A percentile compares a stretch with the other conserved stretches of the same genome.
These are phyloP conservation scores for Umimayanthus chanpuru DNA, from an alignment of 92 coral and sea anemone genomes.

Conservation along the genomic window DNA sequence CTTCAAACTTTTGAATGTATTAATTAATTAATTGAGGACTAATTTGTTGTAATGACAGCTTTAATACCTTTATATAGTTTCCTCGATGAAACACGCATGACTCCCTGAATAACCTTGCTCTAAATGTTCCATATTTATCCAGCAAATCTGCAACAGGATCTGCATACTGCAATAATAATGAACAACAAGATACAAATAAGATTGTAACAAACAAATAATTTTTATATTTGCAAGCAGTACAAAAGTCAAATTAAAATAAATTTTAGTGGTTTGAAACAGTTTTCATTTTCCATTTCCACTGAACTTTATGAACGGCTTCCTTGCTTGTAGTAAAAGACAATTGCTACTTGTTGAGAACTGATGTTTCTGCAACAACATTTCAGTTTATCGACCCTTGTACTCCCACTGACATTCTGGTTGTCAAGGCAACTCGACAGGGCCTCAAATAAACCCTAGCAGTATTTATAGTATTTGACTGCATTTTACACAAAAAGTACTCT, in stretches of 20 bases:
- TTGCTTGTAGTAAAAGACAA: too few species aligned
- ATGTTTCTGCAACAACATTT: too few species aligned
- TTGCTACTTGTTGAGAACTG: too few species aligned
- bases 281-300: not conserved
- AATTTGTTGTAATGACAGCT: not conserved
- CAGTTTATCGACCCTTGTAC: too few species aligned
- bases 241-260: not conserved
- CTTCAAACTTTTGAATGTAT: too few species aligned
- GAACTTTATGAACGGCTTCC: not conserved
- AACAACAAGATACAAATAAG: not conserved
- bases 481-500: too few species aligned
- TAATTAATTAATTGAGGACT: not conserved
- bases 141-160: slow-evolving; percentile 97
- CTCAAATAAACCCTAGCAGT: too few species aligned
- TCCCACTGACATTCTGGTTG: too few species aligned
- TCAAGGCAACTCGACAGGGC: too few species aligned
- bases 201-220: not conserved
- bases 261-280: too few species aligned
- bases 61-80: slow-evolving; percentile 91
- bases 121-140: slow-evolving; percentile 88
- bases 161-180: slow-evolving; percentile 72
- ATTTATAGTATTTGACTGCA: too few species aligned
- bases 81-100: slow-evolving; percentile 99
- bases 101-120: slow-evolving; percentile 92
- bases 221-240: not conserved